Conservation (phyloP, 1,140 invertebrate genomes). For the Meloidogyne hapla region DNA sequence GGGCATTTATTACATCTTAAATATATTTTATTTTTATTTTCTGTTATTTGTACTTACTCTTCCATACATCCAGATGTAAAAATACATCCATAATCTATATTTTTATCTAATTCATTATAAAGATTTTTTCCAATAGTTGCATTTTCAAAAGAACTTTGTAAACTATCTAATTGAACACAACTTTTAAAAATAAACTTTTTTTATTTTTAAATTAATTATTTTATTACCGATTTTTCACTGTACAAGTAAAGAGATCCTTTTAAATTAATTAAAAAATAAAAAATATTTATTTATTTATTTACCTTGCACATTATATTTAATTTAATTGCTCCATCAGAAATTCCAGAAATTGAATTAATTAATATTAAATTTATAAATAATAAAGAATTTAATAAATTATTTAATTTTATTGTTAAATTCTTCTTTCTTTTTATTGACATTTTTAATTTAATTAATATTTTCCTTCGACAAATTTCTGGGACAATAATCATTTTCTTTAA, state of each 20-base stretch:
- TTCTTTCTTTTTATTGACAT: background rate
- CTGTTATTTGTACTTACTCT: conserved; percentile 42
- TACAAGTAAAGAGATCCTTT: conserved; percentile 24
- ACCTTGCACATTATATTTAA: conserved; percentile 29
- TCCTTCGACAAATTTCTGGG: background rate
- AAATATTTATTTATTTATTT: background rate
- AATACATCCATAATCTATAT: conserved; percentile 58
- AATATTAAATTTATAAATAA: background rate
- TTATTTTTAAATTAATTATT: background rate
- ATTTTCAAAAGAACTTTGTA: conserved; percentile 38
- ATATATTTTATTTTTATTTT: background rate
- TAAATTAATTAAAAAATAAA: background rate
- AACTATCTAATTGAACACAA: conserved; percentile 48
- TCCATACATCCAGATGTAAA: conserved; percentile 57
- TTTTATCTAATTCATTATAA: conserved; percentile 56
- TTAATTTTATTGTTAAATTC: background rate
- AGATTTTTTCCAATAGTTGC: conserved; percentile 44
- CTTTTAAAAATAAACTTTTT: background rate
- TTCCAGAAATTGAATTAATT: conserved; percentile 3
- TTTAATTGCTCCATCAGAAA: conserved; percentile 27
- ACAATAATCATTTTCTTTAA: background rate
- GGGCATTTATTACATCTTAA: conserved; percentile 43
- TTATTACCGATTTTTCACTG: conserved; percentile 16
- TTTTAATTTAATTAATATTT: conserved; percentile 2
- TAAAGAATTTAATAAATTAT: background rate